A percentile compares a stretch with the other conserved stretches of the same genome.
These are phyloP conservation scores for Scaptomyza hsui DNA, from an alignment of 1,140 invertebrate species.

Conservation along the genomic window DNA sequence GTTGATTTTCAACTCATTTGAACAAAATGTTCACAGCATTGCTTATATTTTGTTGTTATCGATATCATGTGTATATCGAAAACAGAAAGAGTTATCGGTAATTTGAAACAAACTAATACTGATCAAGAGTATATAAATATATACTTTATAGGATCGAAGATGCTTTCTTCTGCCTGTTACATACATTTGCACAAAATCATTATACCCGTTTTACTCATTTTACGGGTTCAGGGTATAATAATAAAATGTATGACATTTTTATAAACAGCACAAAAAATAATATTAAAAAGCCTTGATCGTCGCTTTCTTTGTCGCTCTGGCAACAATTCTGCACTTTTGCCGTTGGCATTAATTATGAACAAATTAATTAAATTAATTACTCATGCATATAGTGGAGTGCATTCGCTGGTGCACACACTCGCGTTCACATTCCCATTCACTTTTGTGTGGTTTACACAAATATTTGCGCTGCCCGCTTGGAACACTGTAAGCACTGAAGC, in stretches of 20 bases:
- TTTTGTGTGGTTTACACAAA: constrained; percentile 57
- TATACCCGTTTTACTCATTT: too few species aligned
- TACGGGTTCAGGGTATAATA: too few species aligned
- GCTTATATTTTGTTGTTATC: too few species aligned
- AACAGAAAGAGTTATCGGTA: too few species aligned
- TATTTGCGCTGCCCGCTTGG: constrained; percentile 55
- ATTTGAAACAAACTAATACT: too few species aligned
- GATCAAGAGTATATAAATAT: too few species aligned
- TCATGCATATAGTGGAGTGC: constrained; percentile 45
- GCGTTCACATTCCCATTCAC: constrained; percentile 20
- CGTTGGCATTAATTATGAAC: constrained; percentile 66
- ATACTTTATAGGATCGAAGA: too few species aligned
- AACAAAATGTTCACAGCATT: too few species aligned
- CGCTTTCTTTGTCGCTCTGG: constrained; percentile 17
- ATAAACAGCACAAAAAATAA: constrained; percentile 37
- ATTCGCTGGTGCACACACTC: constrained; percentile 12
- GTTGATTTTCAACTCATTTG: too few species aligned
- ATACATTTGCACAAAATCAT: too few species aligned
- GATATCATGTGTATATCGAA: too few species aligned
- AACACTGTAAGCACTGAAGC: constrained; percentile 5
- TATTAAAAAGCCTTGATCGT: constrained; percentile 3
- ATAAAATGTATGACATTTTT: constrained; percentile 53
- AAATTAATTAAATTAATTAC: constrained; percentile 73
- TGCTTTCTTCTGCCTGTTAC: too few species aligned
- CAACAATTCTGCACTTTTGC: constrained; percentile 50